phyloP scores from a whole-genome alignment of 2,888 invertebrate genomes.

The Caenorhabditis doughertyi region DNA sequence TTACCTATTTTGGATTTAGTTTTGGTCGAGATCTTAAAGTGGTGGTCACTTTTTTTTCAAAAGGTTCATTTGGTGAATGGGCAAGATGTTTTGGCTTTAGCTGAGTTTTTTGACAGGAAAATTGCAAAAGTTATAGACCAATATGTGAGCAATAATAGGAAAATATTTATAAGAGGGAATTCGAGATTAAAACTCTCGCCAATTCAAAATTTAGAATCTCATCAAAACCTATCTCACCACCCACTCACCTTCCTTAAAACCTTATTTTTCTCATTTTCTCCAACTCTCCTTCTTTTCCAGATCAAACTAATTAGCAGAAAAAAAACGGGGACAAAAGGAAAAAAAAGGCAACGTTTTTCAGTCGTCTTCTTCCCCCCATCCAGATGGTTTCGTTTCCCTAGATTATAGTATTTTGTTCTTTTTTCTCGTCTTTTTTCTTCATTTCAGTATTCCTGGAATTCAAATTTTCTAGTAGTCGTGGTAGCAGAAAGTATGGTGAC shows the following conservation, averaged over 20 bases:
- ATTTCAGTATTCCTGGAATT: conserved; percentile 18
- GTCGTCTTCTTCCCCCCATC: too few species aligned
- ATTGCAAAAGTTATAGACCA: too few species aligned
- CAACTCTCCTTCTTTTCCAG: conserved; percentile 5
- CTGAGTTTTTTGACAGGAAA: too few species aligned
- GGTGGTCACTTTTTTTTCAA: background rate
- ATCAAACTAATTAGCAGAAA: conserved; percentile 52
- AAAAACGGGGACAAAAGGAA: background rate
- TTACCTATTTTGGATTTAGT: too few species aligned
- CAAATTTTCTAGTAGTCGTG: background rate
- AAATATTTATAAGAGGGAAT: too few species aligned
- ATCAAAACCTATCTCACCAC: too few species aligned
- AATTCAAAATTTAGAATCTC: too few species aligned
- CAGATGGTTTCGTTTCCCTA: conserved; percentile 42
- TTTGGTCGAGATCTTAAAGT: background rate
- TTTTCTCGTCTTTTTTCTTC: conserved; percentile 7
- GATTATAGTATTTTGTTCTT: conserved; percentile 53
- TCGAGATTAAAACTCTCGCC: too few species aligned
- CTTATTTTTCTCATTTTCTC: conserved; percentile 10
- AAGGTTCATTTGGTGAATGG: background rate
- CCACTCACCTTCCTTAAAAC: background rate
- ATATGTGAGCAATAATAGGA: too few species aligned
- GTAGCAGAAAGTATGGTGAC: too few species aligned
- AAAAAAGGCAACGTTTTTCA: too few species aligned
- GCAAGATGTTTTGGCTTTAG: too few species aligned